Percentiles rank a stretch among this genome's conserved stretches.
Conservation (phyloP, 2,113 vertebrate genomes). For the Montifringilla adamsi region DNA sequence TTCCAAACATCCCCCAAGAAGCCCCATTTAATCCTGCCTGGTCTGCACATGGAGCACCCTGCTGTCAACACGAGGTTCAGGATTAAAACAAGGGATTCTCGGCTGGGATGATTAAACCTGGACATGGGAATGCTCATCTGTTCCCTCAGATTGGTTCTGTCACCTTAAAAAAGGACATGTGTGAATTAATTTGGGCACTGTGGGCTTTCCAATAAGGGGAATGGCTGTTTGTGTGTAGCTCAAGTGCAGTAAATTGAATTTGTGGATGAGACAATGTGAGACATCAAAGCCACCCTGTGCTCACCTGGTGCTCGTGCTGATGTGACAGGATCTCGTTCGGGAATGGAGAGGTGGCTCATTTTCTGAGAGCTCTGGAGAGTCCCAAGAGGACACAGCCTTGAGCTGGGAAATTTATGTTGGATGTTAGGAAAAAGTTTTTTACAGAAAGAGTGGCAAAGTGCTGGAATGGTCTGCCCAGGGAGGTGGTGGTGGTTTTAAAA, state of each 20-base stretch:
- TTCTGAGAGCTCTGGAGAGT: not conserved
- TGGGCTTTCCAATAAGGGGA: not conserved
- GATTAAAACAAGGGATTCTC: not conserved
- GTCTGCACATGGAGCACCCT: not conserved
- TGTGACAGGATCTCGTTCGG: accelerated
- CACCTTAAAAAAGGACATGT: not conserved
- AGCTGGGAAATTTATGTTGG: no score
- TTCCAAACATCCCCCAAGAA: not conserved
- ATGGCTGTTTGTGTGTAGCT: not conserved
- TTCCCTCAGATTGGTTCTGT: not conserved
- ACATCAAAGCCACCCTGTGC: not conserved
- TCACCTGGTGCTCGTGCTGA: not conserved
- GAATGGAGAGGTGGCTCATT: accelerated
- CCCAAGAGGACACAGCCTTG: not conserved
- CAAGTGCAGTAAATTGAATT: not conserved
- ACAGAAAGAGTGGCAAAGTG: not conserved
- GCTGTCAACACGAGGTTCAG: not conserved
- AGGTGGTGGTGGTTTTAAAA: not conserved
- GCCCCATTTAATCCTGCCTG: not conserved
- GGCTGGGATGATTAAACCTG: not conserved
- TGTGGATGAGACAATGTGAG: not conserved
- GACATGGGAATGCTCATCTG: not conserved
- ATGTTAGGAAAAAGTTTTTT: not conserved
- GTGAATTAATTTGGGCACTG: not conserved
- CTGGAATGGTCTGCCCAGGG: not conserved